Conservation (phyloP, 1,140 invertebrate species). For the Apis laboriosa region DNA sequence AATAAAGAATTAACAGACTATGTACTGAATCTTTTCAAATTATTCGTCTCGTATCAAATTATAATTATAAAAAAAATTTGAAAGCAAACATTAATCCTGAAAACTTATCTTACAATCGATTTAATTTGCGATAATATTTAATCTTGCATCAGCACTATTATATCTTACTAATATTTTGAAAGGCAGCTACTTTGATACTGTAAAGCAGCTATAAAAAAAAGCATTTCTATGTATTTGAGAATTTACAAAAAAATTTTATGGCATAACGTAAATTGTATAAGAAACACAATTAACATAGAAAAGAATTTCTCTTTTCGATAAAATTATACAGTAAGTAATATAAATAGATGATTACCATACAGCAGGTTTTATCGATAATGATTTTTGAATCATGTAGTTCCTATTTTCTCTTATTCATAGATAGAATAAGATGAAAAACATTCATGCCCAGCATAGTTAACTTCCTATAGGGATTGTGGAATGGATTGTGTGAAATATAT, state of each 20-base stretch:
- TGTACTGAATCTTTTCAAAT: not conserved
- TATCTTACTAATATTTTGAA: constrained; percentile 9
- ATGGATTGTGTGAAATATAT: constrained; percentile 33
- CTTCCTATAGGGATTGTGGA: constrained; percentile 43
- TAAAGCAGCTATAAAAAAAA: constrained; percentile 41
- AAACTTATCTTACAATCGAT: not conserved
- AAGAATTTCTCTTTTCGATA: not conserved
- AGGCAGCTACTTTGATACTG: constrained; percentile 41
- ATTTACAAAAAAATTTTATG: constrained; percentile 42
- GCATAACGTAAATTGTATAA: constrained; percentile 30
- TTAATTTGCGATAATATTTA: not conserved
- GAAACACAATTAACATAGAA: constrained; percentile 28
- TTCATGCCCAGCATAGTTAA: constrained; percentile 39
- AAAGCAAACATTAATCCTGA: not conserved
- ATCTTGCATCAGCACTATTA: constrained; percentile 27
- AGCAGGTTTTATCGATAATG: constrained; percentile 35
- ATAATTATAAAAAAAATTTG: not conserved
- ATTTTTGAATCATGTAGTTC: constrained; percentile 1
- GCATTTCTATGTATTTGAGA: constrained; percentile 29
- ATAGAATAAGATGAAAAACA: constrained; percentile 13
- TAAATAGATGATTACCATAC: constrained; percentile 39
- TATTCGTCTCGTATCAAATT: not conserved
- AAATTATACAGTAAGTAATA: constrained; percentile 18
- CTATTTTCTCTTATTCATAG: not conserved
- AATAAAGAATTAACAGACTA: constrained; percentile 10